Evolutionary conservation across 2,888 invertebrate species (phyloP).

Genomic region (Agriopis leucophaearia): DNA sequence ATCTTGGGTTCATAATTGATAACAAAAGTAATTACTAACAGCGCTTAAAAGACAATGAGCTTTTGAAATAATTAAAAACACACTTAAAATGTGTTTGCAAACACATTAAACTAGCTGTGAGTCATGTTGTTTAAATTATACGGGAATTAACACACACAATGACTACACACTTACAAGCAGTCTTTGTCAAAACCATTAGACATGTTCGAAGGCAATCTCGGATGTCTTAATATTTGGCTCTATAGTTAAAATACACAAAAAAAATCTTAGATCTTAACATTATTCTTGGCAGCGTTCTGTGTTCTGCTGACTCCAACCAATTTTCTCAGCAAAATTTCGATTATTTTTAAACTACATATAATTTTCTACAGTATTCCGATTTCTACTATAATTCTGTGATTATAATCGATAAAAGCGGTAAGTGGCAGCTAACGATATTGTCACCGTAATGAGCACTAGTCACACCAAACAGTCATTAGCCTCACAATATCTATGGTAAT

Average conservation of each 20-base stretch:
- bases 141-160: no score
- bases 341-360: not conserved
- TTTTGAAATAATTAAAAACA: conserved; percentile 9
- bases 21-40: conserved; percentile 20
- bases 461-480: conserved; percentile 65
- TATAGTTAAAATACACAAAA: no score
- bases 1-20: conserved; percentile 19
- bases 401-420: conserved; percentile 38
- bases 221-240: no score
- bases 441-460: conserved; percentile 61
- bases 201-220: no score
- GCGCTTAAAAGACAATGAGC: conserved; percentile 8
- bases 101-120: not conserved
- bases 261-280: no score
- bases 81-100: not conserved
- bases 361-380: conserved; percentile 33
- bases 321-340: no score
- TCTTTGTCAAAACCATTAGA: no score
- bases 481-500: conserved; percentile 52
- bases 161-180: no score
- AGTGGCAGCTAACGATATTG: conserved; percentile 45
- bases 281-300: no score
- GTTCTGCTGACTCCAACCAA: no score
- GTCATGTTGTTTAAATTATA: no score
- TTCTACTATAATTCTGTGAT: conserved; percentile 25